Base-by-base conservation (phyloP, 2,888 invertebrate species). In the Hofmannophila pseudospretella region DNA sequence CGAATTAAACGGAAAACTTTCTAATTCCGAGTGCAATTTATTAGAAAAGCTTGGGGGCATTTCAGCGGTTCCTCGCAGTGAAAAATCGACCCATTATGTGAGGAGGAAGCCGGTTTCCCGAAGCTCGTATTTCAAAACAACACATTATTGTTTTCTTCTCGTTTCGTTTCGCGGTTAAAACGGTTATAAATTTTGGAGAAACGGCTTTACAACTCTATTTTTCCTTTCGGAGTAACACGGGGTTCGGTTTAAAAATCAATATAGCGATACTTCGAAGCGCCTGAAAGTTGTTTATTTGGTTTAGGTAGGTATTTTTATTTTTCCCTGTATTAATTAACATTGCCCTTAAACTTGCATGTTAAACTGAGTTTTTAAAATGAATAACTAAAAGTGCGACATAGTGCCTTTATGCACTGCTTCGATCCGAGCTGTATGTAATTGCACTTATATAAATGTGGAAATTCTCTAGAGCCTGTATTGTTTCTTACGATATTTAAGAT, bases 121-220 rank as follows among this genome's bases (percentile, higher is more conserved):
- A 45, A 44, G 69, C 62, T 73, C 78, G 66, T 82, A 80, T 78
- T 81, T 82, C 82, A 81, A 78, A 81, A 78, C 70, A 82, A 74
- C 82, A 78, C 81, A 74, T 84, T 81, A 82, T 75, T 82, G 80
- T 81, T 79, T 78, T 75, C 67, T 67, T 74, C 60, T 65, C 58
- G 66, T 77, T 78, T 71, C 71, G 70, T 73, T 73, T 67, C 57
- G 68, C 49, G 67, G 69, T 67, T 71, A 73, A 77, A 71, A 56
- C 64, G 64, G 67, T 72, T 69, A 72, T 79, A 76, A 77, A 78
- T 80, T 78, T 61, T 46, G 52, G 35, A 50, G 55, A 52, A 68
- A 75, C 59, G 56, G 64, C 61, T 70, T 58, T 54, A 57, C 43
- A 50, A 48, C 48, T 56, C 46, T 45, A 45, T 58, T 55, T 66